phyloP scores from a whole-genome alignment of 2,888 invertebrate genomes.

The Euplagia quadripunctaria region DNA sequence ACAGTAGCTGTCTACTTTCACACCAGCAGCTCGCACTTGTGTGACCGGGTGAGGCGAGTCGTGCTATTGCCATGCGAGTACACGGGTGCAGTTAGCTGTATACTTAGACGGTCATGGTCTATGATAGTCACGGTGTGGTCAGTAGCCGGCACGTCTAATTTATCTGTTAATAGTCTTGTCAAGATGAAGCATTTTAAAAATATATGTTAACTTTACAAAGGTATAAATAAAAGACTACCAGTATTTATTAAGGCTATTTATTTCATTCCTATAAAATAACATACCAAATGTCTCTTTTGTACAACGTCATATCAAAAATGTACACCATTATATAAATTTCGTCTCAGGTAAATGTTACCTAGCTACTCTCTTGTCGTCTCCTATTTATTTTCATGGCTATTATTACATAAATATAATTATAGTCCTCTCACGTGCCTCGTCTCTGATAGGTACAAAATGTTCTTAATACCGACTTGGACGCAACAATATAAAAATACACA shows the following conservation, averaged over 20 bases:
- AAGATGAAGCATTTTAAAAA: too few species aligned
- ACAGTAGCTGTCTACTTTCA: too few species aligned
- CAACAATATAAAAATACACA: conserved; percentile 50
- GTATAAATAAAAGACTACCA: conserved; percentile 54
- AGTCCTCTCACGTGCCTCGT: conserved; percentile 79
- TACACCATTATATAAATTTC: conserved; percentile 88
- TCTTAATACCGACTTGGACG: conserved; percentile 60
- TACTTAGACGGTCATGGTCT: too few species aligned
- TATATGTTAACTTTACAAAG: background rate
- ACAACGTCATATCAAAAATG: conserved; percentile 88
- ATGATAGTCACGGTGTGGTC: too few species aligned
- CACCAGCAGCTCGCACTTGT: too few species aligned
- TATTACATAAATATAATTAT: conserved; percentile 80
- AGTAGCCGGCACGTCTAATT: background rate
- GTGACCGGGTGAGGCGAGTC: too few species aligned
- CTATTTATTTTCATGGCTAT: conserved; percentile 73
- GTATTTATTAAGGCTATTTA: conserved; percentile 87
- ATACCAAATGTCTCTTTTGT: conserved; percentile 88
- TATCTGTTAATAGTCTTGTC: background rate
- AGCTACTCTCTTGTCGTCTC: conserved; percentile 76
- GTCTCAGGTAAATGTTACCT: conserved; percentile 86
- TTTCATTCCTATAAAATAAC: conserved; percentile 89
- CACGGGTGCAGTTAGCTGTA: too few species aligned
- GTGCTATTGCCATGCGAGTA: too few species aligned
- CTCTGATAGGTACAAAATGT: conserved; percentile 73